A percentile compares a stretch with the other conserved stretches of the same genome.
These are phyloP conservation scores for Drosophila leonis DNA, from an alignment of 2,888 invertebrate genomes.

Conservation along the genomic window DNA sequence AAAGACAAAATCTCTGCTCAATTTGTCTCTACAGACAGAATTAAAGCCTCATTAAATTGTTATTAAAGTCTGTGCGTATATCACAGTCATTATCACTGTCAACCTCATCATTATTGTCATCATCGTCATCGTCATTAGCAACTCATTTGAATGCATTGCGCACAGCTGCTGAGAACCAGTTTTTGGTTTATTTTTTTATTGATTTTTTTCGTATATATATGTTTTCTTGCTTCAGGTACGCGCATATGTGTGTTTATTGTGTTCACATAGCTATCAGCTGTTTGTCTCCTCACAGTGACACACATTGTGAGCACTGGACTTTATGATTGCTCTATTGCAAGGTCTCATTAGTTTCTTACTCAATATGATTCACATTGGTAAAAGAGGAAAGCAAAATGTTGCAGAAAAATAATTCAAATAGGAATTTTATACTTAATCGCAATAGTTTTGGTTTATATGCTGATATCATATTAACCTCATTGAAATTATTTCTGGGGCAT, in stretches of 20 bases:
- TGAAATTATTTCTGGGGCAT: no score
- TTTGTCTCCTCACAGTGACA: constrained; percentile 53
- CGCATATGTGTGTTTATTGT: constrained; percentile 18
- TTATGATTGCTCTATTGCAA: background rate
- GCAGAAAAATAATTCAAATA: background rate
- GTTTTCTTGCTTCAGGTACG: constrained; percentile 6
- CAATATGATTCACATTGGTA: background rate
- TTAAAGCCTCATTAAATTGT: constrained; percentile 15
- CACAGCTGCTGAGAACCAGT: constrained; percentile 54
- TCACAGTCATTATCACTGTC: constrained; percentile 23
- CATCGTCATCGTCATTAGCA: constrained; percentile 24
- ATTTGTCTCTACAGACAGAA: constrained; percentile 17
- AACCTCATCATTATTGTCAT: constrained; percentile 23
- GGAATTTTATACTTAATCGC: background rate
- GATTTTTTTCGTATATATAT: constrained; percentile 37
- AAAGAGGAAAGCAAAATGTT: background rate
- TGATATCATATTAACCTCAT: background rate
- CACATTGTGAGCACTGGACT: constrained; percentile 31
- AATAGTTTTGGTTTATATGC: background rate
- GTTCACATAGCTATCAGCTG: constrained; percentile 53
- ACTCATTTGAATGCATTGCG: constrained; percentile 44
- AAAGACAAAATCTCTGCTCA: constrained; percentile 12
- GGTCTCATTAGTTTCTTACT: background rate
- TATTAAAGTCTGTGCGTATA: constrained; percentile 13
- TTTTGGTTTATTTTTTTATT: constrained; percentile 37